phyloP scores from a whole-genome alignment of 2,113 vertebrate genomes.

The Notothenia rossii region DNA sequence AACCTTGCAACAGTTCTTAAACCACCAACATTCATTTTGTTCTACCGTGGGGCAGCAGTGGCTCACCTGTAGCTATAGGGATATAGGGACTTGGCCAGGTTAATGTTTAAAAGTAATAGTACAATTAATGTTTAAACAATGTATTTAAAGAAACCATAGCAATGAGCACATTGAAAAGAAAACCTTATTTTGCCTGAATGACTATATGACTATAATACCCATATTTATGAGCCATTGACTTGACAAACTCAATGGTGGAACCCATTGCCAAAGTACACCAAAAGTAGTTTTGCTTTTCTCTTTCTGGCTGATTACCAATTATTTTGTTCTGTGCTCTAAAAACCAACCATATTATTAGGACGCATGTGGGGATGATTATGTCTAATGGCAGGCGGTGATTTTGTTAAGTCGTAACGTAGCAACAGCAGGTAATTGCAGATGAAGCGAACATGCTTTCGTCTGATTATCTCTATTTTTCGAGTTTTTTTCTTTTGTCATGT shows the following conservation, averaged over 20 bases:
- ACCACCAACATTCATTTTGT: too few relatives aligned
- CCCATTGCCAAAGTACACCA: background rate
- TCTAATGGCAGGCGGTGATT: conserved; percentile 43
- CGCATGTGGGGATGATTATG: conserved; percentile 32
- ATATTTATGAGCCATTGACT: background rate
- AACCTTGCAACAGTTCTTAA: background rate
- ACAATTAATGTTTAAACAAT: too few relatives aligned
- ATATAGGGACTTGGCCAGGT: too few relatives aligned
- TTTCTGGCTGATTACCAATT: conserved; percentile 14
- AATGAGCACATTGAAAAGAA: background rate
- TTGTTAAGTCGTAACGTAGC: conserved; percentile 42
- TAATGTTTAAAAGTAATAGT: too few relatives aligned
- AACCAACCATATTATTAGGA: conserved; percentile 17
- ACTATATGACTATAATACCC: too few relatives aligned
- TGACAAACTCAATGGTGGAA: background rate
- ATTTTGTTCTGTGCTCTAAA: conserved; percentile 52
- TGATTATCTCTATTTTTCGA: conserved; percentile 57
- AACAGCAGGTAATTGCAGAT: conserved; percentile 52
- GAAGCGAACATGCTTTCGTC: conserved; percentile 38
- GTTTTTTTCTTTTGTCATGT: background rate
- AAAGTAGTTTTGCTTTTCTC: background rate
- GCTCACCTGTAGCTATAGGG: too few relatives aligned
- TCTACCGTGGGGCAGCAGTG: too few relatives aligned
- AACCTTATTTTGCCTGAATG: too few relatives aligned
- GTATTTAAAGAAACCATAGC: background rate